Evolutionary conservation across 2,113 vertebrate genomes (phyloP).

Genomic region (Phoxinus phoxinus): DNA sequence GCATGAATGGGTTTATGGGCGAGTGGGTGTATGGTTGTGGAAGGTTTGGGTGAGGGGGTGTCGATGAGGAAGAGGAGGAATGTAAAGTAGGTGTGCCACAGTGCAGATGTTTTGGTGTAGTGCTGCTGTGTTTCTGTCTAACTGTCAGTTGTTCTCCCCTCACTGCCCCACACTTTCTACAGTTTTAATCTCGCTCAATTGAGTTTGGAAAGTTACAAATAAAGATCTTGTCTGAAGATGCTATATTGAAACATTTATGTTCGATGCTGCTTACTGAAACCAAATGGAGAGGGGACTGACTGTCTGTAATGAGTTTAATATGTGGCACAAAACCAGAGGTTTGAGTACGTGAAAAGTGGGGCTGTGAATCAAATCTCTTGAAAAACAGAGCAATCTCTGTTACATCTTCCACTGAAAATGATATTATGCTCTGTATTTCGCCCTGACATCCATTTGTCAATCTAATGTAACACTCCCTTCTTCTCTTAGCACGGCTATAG

Average conservation of each 20-base stretch:
- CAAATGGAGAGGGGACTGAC: not conserved
- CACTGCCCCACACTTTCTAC: not conserved
- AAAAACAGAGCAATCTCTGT: not conserved
- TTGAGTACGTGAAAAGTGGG: no score
- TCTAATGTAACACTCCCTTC: not conserved
- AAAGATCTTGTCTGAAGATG: not conserved
- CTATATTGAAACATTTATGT: not conserved
- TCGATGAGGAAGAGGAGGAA: no score
- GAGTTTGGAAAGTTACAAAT: not conserved
- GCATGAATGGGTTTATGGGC: no score
- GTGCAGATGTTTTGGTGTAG: no score
- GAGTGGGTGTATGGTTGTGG: no score
- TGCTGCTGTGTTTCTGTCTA: no score
- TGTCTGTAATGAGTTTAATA: not conserved
- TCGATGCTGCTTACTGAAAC: not conserved
- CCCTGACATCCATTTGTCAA: not conserved
- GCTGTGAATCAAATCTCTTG: no score
- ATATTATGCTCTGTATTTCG: not conserved
- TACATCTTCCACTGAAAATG: not conserved
- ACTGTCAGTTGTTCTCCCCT: no score
- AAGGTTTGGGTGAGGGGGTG: no score
- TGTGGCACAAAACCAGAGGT: no score
- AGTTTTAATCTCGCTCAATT: not conserved
- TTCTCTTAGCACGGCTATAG: not conserved
- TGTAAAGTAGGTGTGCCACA: no score